These are phyloP conservation scores for Plutomurus gul DNA, from an alignment of 1,140 invertebrate species.

Conservation along the genomic window DNA sequence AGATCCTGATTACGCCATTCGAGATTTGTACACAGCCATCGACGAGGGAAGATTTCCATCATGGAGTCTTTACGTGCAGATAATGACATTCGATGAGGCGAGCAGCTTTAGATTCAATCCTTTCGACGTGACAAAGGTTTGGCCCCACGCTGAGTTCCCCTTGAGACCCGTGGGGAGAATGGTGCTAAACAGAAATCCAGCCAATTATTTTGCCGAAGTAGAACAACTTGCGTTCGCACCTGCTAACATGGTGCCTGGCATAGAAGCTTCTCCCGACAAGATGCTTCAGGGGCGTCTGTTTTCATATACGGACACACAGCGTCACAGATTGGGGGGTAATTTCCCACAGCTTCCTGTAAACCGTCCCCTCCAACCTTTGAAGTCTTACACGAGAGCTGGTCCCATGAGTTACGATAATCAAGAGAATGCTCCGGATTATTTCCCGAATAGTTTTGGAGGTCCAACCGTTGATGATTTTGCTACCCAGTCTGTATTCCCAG, in stretches of 20 bases:
- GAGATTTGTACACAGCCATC: constrained; percentile 77
- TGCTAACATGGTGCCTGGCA: constrained; percentile 67
- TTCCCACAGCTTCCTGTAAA: constrained; percentile 93
- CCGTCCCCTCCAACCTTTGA: constrained; percentile 66
- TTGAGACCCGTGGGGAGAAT: constrained; percentile 67
- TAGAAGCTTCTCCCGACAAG: constrained; percentile 66
- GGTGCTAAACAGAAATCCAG: constrained; percentile 64
- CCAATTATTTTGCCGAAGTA: constrained; percentile 67
- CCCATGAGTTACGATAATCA: constrained; percentile 66
- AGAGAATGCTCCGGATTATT: constrained; percentile 68
- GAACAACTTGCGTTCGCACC: constrained; percentile 72
- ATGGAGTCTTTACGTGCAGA: constrained; percentile 68
- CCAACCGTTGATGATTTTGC: constrained; percentile 66
- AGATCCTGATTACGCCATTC: constrained; percentile 75
- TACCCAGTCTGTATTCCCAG: constrained; percentile 54
- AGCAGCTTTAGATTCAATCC: constrained; percentile 67
- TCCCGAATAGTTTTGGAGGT: constrained; percentile 72
- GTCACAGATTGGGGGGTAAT: constrained; percentile 89
- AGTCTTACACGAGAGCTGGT: constrained; percentile 90
- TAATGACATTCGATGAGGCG: constrained; percentile 74
- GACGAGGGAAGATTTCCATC: constrained; percentile 69
- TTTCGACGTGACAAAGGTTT: constrained; percentile 60
- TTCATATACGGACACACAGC: constrained; percentile 91
- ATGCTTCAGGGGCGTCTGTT: constrained; percentile 83
- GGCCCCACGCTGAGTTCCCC: constrained; percentile 67